These are phyloP conservation scores for Empis stercorea DNA, from an alignment of 2,888 invertebrate species.

Conservation along the genomic window DNA sequence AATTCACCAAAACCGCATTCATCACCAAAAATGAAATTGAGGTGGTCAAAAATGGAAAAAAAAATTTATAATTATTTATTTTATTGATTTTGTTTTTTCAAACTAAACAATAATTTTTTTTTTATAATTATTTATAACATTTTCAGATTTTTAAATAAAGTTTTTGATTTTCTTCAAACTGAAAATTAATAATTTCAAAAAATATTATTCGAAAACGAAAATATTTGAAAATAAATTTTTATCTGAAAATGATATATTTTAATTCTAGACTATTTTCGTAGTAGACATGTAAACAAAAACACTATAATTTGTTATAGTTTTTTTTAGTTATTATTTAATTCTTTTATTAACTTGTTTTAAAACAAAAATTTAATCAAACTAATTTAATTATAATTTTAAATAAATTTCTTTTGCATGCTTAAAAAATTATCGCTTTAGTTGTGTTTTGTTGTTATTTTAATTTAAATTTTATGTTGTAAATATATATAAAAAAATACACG, in stretches of 20 bases:
- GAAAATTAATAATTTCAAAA: too few species aligned
- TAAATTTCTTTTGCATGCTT: too few species aligned
- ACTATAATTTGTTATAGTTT: background rate
- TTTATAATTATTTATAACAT: background rate
- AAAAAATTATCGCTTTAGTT: background rate
- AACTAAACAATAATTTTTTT: background rate
- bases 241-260: too few species aligned
- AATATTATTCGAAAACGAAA: too few species aligned
- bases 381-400: background rate
- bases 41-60: conserved; percentile 41
- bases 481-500: background rate
- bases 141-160: background rate
- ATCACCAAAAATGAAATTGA: conserved; percentile 86
- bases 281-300: too few species aligned
- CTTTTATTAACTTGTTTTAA: background rate
- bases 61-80: background rate
- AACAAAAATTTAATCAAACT: background rate
- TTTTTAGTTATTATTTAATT: background rate
- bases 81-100: background rate
- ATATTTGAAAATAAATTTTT: too few species aligned
- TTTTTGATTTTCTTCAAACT: background rate
- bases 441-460: background rate
- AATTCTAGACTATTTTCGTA: too few species aligned
- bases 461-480: background rate
- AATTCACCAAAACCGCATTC: conserved; percentile 56